These are phyloP conservation scores for Gambelia wislizenii DNA, from an alignment of 2,797 vertebrate species.

Conservation along the genomic window DNA sequence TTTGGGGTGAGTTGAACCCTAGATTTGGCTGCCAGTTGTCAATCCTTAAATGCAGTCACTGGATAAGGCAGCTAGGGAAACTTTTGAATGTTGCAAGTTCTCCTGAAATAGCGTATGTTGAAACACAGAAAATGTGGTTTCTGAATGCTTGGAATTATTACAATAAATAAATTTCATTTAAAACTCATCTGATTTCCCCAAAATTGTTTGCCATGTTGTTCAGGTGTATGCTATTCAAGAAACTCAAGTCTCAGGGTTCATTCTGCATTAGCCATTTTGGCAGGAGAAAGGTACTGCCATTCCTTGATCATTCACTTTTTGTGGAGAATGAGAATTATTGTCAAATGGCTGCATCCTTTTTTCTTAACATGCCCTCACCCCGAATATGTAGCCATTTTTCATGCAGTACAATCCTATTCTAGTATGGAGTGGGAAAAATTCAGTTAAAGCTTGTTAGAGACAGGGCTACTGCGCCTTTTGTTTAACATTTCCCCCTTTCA, in stretches of 20 bases:
- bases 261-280: neutral
- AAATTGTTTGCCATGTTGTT: neutral
- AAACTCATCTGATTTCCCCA: neutral
- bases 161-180: neutral
- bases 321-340: neutral
- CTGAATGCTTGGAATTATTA: neutral
- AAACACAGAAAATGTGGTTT: neutral
- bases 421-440: neutral
- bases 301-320: neutral
- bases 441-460: neutral
- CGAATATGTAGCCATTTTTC: neutral
- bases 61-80: too few species aligned
- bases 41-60: too few species aligned
- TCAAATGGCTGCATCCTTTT: neutral
- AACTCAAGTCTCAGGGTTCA: neutral
- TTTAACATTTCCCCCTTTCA: neutral
- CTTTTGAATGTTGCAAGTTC: too few species aligned
- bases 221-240: neutral
- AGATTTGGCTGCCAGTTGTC: too few species aligned
- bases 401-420: neutral
- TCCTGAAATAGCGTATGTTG: neutral
- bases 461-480: neutral
- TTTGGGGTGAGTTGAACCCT: too few species aligned
- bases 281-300: neutral
- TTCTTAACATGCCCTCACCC: neutral